These are phyloP conservation scores for Rhimphoctona megacephalus DNA, from an alignment of 2,888 invertebrate genomes.

Conservation along the genomic window DNA sequence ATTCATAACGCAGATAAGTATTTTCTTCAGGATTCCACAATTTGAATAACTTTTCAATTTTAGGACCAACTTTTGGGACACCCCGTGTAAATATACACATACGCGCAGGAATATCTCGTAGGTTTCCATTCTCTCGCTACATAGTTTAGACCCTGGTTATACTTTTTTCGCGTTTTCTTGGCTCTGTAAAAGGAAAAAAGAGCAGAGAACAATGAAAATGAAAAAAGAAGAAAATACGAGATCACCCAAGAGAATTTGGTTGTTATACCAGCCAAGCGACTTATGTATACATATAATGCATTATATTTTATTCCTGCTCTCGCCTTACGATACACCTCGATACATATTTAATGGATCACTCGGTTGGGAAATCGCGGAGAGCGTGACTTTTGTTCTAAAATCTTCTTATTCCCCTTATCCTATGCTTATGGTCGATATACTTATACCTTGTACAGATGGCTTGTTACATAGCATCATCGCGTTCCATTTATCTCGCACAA, in stretches of 20 bases:
- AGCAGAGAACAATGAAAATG: conserved; percentile 18
- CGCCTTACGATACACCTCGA: conserved; percentile 50
- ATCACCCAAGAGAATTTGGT: conserved; percentile 51
- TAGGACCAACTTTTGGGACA: not conserved
- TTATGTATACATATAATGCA: conserved; percentile 11
- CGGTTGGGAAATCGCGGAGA: conserved; percentile 65
- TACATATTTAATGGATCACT: conserved; percentile 69
- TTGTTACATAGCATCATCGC: conserved; percentile 26
- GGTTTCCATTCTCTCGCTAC: conserved; percentile 35
- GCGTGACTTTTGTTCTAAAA: conserved; percentile 55
- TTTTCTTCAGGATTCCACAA: not conserved
- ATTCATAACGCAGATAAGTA: not conserved
- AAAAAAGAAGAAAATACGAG: conserved; percentile 27
- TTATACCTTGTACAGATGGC: not conserved
- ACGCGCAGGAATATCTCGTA: conserved; percentile 5
- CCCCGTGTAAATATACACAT: not conserved
- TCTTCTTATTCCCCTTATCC: conserved; percentile 40
- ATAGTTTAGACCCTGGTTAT: conserved; percentile 39
- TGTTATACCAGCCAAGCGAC: conserved; percentile 55
- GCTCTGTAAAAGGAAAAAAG: conserved; percentile 8
- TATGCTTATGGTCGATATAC: not conserved
- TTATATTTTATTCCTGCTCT: conserved; percentile 13
- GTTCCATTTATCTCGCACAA: conserved; percentile 4
- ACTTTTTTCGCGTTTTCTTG: conserved; percentile 32
- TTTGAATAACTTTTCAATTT: not conserved